Percentiles rank a stretch among this genome's conserved stretches.
phyloP scores from a whole-genome alignment of 2,113 vertebrate genomes.

The Mus pahari region DNA sequence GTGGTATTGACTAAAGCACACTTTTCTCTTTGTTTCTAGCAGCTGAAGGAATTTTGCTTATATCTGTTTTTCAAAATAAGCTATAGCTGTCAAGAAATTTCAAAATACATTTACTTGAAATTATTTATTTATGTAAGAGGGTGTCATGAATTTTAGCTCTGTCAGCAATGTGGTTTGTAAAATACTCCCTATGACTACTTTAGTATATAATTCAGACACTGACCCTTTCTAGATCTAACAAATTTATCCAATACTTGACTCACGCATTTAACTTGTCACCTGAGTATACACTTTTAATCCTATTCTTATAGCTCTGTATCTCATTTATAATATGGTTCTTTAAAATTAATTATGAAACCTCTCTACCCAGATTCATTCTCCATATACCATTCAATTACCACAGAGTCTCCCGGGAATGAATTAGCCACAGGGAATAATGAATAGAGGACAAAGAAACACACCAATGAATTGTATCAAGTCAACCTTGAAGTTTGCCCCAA shows the following conservation, averaged over 20 bases:
- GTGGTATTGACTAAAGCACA: not conserved
- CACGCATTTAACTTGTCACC: not conserved
- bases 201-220: not conserved
- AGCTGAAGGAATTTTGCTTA: not conserved
- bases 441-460: constrained; percentile 12
- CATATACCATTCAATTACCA: constrained; percentile 44
- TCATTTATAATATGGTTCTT: not conserved
- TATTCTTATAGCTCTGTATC: not conserved
- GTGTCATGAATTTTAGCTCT: not conserved
- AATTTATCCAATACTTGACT: not conserved
- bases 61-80: not conserved
- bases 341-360: not conserved
- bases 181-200: not conserved
- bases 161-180: not conserved
- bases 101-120: not conserved
- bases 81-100: not conserved
- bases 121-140: not conserved
- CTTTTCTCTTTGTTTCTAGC: not conserved
- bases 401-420: constrained; percentile 52
- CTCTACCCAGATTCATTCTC: constrained; percentile 35
- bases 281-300: not conserved
- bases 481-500: not conserved
- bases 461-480: not conserved
- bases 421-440: constrained; percentile 46
- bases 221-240: not conserved